A percentile compares a stretch with the other conserved stretches of the same genome.
Evolutionary conservation across 2,797 vertebrate genomes (phyloP).

Genomic region (Argya squamiceps): DNA sequence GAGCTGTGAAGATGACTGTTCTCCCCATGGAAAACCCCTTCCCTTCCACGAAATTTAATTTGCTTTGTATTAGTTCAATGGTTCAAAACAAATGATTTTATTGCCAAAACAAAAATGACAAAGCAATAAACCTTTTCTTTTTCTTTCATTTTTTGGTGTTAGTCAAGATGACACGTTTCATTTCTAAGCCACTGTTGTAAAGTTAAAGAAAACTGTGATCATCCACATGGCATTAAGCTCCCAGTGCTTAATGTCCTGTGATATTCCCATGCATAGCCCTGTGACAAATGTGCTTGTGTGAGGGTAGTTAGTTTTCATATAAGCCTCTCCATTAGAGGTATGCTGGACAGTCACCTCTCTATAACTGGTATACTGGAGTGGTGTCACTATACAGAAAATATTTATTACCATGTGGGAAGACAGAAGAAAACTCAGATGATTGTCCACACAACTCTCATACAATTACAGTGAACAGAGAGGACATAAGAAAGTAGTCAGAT

Average conservation of each 20-base stretch:
- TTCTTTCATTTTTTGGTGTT: background rate
- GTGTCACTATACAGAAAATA: background rate
- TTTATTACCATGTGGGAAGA: background rate
- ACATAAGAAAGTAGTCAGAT: background rate
- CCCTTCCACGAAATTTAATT: background rate
- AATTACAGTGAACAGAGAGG: background rate
- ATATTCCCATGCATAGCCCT: background rate
- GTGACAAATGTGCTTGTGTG: background rate
- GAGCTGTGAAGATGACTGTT: background rate
- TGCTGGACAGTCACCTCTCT: background rate
- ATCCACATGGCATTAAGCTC: background rate
- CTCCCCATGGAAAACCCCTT: background rate
- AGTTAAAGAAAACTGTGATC: background rate
- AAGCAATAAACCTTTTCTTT: background rate
- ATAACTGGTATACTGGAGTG: background rate
- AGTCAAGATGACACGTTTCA: background rate
- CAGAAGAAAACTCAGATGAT: background rate
- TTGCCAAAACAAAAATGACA: background rate
- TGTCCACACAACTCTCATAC: background rate
- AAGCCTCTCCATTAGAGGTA: background rate
- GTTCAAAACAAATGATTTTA: background rate
- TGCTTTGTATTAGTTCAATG: background rate
- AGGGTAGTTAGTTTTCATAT: background rate
- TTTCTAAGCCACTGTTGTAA: background rate
- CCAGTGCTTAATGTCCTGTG: background rate